These are phyloP conservation scores for Gobiocypris rarus DNA, from an alignment of 2,113 vertebrate species.

Conservation along the genomic window DNA sequence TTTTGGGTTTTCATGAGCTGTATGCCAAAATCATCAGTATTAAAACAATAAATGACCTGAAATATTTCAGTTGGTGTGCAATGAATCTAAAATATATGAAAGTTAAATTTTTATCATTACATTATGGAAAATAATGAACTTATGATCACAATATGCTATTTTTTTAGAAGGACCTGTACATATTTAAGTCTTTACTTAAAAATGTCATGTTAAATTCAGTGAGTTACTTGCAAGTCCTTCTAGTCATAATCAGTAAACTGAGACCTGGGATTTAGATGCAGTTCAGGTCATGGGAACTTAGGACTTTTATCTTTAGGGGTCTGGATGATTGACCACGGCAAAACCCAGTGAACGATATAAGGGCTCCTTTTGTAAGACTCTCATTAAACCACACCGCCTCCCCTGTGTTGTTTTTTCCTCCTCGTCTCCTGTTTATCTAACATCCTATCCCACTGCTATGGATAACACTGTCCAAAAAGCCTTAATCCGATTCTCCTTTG, in stretches of 20 bases:
- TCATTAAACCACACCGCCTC: conserved; percentile 50
- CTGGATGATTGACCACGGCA: conserved; percentile 22
- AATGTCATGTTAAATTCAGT: too few relatives aligned
- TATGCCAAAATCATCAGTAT: too few relatives aligned
- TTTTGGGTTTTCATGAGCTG: too few relatives aligned
- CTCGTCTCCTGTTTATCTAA: conserved; percentile 53
- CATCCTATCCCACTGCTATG: conserved; percentile 48
- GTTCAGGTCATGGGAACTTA: conserved; percentile 15
- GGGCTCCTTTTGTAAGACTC: conserved; percentile 42
- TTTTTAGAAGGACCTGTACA: too few relatives aligned
- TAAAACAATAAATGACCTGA: too few relatives aligned
- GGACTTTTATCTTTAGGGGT: conserved; percentile 25
- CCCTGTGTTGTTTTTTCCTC: conserved; percentile 23
- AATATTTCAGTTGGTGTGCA: too few relatives aligned
- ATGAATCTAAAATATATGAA: too few relatives aligned
- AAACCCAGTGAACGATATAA: conserved; percentile 33
- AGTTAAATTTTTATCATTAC: too few relatives aligned
- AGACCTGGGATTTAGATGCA: background rate
- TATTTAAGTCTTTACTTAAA: too few relatives aligned
- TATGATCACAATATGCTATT: too few relatives aligned
- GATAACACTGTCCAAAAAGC: conserved; percentile 47
- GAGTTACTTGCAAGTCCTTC: background rate
- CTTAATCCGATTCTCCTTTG: conserved; percentile 47
- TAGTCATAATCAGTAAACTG: background rate
- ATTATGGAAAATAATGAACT: too few relatives aligned